Evolutionary conservation across 37 sponge, comb jelly and placozoan species (phyloP), one percentile per base, ranked within the genome.

Genomic region (Ephydatia muelleri): DNA sequence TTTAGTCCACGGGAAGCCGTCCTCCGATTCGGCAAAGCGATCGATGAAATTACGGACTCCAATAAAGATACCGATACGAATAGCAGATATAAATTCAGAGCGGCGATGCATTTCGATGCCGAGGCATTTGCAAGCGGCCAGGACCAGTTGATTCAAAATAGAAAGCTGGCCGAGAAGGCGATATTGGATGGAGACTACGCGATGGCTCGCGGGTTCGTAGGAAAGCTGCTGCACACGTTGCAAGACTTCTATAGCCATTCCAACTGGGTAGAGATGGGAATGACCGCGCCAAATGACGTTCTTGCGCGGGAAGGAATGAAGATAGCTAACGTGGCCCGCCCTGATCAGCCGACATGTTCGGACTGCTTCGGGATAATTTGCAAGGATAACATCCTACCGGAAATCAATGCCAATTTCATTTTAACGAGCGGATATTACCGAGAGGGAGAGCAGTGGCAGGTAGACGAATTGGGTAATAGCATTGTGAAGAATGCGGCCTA

Each of bases 221-320:
- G 88, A 65, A 79, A 72, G 8, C 26, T 88, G 70, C 65, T 88
- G 19, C 88, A 88, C 43, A 88, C 88, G 5, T 72, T 88, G 5
- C 88, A 88, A 28, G 88, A 87, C 49, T 87, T 87, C 32, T 87
- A 87, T 64, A 87, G 88, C 35, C 88, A 87, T 72, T 75, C 88
- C 35, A 87, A 87, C 65, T 87, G 88, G 88, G 40, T 87, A 34
- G 88, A 80, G 74, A 87, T 67, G 5, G 82, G 88, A 28, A 81
- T 57, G 16, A 23, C 31, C 3, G 26, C 29, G 30, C 80, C 80
- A 1, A 80, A 86, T 31, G 5, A 12, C 3, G 36, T 86, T 0
- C 70, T 86, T 70, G 87, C 80, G 28, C 38, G 43, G 34, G 33
- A 11, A 33, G 22, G 33, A 43, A 22, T 1, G 34, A 69, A 64